A percentile compares a stretch with the other conserved stretches of the same genome.
Conservation (phyloP, 2,113 vertebrate species). For the Actenoides hombroni region DNA sequence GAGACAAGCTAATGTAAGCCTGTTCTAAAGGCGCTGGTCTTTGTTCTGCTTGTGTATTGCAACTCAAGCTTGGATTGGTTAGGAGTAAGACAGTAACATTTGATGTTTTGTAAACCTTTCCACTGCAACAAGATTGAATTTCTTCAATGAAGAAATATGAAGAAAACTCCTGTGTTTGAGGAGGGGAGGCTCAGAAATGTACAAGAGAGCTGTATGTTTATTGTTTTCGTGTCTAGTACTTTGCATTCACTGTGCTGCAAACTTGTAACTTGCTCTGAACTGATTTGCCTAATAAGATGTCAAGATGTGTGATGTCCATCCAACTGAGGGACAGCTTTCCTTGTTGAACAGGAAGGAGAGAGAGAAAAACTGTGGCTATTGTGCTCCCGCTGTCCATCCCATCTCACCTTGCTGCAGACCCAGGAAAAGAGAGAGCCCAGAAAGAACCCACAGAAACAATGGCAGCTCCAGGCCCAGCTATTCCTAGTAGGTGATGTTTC, state of each 20-base stretch:
- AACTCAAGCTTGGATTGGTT: not conserved
- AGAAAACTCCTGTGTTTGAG: not conserved
- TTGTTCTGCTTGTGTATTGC: not conserved
- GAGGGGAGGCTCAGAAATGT: not conserved
- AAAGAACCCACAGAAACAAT: slow-evolving; percentile 59
- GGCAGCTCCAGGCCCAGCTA: slow-evolving; percentile 60
- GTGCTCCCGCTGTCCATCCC: slow-evolving; percentile 61
- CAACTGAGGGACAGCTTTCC: slow-evolving; percentile 76
- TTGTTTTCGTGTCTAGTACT: not conserved
- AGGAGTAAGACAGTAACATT: not conserved
- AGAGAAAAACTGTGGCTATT: slow-evolving; percentile 63
- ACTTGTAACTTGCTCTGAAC: not conserved
- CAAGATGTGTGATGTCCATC: slow-evolving; percentile 36
- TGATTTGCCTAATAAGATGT: slow-evolving; percentile 28
- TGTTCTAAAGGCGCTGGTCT: not conserved
- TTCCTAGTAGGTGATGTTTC: slow-evolving; percentile 74
- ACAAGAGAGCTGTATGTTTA: not conserved
- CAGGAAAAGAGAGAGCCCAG: slow-evolving; percentile 44
- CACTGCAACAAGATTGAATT: not conserved
- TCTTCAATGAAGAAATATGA: not conserved
- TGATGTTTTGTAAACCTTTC: not conserved
- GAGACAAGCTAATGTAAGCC: not conserved
- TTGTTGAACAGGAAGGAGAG: slow-evolving; percentile 77
- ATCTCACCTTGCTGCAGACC: slow-evolving; percentile 56
- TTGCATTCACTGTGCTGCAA: not conserved